Conservation (phyloP, 2,113 vertebrate species). For the Cheirogaleus medius region DNA sequence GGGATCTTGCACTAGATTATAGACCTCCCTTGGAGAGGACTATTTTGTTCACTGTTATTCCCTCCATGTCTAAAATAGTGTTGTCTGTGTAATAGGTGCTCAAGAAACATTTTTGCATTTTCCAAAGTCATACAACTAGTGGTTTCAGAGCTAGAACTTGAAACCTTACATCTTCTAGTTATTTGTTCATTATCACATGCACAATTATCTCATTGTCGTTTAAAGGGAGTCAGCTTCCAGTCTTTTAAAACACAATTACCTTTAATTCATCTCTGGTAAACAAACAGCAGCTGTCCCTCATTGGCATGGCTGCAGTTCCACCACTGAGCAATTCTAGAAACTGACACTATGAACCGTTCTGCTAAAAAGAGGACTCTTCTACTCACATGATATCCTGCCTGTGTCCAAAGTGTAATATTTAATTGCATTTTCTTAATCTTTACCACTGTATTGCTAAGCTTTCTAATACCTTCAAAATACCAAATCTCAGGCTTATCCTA, state of each 20-base stretch:
- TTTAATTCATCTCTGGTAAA: conserved; percentile 47
- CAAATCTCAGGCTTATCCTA: conserved; percentile 94
- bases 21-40: neutral
- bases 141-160: neutral
- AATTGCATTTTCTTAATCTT: conserved; percentile 92
- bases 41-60: neutral
- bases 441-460: conserved; percentile 90
- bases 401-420: conserved; percentile 87
- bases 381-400: conserved; percentile 72
- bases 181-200: conserved; percentile 18
- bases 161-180: neutral
- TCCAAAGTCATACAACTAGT: neutral
- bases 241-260: conserved; percentile 35
- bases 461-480: conserved; percentile 94
- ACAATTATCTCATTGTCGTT: conserved; percentile 4
- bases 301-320: conserved; percentile 53
- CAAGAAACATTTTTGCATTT: neutral
- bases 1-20: neutral
- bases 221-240: conserved; percentile 2
- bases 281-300: conserved; percentile 59
- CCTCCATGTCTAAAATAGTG: neutral
- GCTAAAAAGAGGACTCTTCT: conserved; percentile 76
- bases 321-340: conserved; percentile 67
- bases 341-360: conserved; percentile 22
- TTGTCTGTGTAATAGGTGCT: neutral